Conservation (phyloP, 1,140 invertebrate genomes). For the Drosophila sp. region DNA sequence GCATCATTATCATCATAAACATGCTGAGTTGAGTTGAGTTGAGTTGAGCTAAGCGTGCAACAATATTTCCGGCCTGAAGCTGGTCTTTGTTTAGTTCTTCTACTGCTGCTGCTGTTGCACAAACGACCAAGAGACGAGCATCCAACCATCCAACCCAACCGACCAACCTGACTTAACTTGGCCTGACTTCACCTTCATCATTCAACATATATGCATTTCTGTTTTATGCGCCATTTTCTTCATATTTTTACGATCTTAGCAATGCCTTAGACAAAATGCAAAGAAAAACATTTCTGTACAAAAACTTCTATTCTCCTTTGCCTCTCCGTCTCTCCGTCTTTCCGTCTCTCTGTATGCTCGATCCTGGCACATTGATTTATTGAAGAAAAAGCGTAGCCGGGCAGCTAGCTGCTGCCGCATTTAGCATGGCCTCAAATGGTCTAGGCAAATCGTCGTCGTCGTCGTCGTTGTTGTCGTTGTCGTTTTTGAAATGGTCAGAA, state of each 20-base stretch:
- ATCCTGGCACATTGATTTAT: constrained; percentile 66
- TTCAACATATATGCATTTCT: constrained; percentile 46
- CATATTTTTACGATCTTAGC: constrained; percentile 57
- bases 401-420: constrained; percentile 73
- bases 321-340: constrained; percentile 16
- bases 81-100: constrained; percentile 9
- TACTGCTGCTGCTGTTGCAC: constrained; percentile 23
- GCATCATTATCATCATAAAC: constrained; percentile 36
- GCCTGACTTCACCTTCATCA: constrained; percentile 29
- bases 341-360: constrained; percentile 7
- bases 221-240: constrained; percentile 68
- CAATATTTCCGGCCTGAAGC: constrained; percentile 56
- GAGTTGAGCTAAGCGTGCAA: constrained; percentile 46
- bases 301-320: constrained; percentile 6
- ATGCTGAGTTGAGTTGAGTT: constrained; percentile 20
- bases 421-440: constrained; percentile 46
- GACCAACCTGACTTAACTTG: constrained; percentile 11
- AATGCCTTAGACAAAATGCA: constrained; percentile 16
- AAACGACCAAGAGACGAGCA: neutral
- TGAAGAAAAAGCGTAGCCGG: constrained; percentile 72
- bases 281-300: constrained; percentile 9
- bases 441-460: constrained; percentile 3
- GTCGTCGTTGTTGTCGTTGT: neutral
- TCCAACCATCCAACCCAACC: neutral
- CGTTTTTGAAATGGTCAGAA: constrained; percentile 26